Evolutionary conservation across 2,797 vertebrate genomes (phyloP).

Genomic region (Agapornis canus): DNA sequence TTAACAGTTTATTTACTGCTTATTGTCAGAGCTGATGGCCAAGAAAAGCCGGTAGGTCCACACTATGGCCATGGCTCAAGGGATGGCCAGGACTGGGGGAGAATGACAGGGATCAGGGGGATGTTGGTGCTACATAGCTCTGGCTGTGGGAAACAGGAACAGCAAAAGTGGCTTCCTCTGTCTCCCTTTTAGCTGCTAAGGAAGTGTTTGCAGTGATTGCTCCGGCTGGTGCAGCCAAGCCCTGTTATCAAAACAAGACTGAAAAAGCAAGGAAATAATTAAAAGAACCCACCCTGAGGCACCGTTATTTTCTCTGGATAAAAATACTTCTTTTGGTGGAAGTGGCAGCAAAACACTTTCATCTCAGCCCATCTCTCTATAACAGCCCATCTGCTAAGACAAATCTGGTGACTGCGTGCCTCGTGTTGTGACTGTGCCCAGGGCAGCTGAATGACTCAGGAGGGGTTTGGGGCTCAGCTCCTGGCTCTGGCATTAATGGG

Average conservation of each 20-base stretch:
- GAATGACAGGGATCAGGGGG: background rate
- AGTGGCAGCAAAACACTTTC: background rate
- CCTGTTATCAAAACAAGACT: background rate
- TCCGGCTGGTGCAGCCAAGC: background rate
- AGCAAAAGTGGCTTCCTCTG: background rate
- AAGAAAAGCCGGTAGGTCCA: rapidly evolving
- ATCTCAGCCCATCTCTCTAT: background rate
- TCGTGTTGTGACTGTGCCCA: background rate
- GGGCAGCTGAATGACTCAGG: background rate
- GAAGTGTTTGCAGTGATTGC: background rate
- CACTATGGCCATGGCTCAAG: rapidly evolving
- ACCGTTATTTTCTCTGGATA: background rate
- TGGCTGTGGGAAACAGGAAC: background rate
- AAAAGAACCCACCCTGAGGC: background rate
- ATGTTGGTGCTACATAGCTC: background rate
- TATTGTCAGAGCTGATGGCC: background rate
- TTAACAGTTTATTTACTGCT: slow-evolving; percentile 1
- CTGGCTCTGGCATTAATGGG: rapidly evolving
- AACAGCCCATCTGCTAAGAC: background rate
- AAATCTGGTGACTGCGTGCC: background rate
- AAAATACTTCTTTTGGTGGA: background rate
- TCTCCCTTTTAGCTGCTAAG: no score
- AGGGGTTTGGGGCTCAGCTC: background rate
- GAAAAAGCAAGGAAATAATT: background rate
- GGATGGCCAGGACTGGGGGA: background rate